Percentiles rank a stretch among this genome's conserved stretches.
Conservation (phyloP, 2,888 invertebrate genomes). For the Agrotis ipsilon region DNA sequence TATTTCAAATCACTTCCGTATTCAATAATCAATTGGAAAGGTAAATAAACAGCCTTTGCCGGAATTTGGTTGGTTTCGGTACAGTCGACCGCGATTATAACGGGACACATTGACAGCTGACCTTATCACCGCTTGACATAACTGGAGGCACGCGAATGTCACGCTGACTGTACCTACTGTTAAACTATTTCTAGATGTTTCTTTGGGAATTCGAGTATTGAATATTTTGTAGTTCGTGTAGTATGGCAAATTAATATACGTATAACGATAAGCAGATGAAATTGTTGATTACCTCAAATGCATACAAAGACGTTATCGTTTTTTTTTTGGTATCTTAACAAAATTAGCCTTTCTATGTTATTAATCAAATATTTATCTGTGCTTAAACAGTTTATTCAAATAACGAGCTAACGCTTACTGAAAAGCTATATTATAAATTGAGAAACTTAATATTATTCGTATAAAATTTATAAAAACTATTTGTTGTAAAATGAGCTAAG, state of each 20-base stretch:
- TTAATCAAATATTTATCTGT: background rate
- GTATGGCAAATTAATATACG: constrained; percentile 1
- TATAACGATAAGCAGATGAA: background rate
- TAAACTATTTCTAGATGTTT: constrained; percentile 13
- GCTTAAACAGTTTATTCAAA: background rate
- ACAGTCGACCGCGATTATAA: constrained; percentile 34
- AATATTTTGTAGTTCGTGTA: constrained; percentile 5
- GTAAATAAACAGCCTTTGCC: constrained; percentile 28
- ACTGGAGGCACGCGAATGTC: constrained; percentile 69
- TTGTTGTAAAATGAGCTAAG: too few relatives aligned
- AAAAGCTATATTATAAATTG: background rate
- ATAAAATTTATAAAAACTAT: constrained; percentile 1
- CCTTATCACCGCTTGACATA: constrained; percentile 70
- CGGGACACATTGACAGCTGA: constrained; percentile 65
- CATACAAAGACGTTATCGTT: background rate
- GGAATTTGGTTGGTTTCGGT: constrained; percentile 21
- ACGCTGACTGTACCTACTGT: constrained; percentile 35
- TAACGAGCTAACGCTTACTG: background rate
- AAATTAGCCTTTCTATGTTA: background rate
- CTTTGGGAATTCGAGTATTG: constrained; percentile 9
- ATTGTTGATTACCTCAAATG: background rate
- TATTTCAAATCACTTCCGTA: constrained; percentile 19
- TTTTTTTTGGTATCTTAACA: background rate
- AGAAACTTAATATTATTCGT: background rate
- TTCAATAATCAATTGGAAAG: constrained; percentile 38